A percentile compares a stretch with the other conserved stretches of the same genome.
phyloP scores from a whole-genome alignment of 2,888 invertebrate genomes.

The Eurois occulta region DNA sequence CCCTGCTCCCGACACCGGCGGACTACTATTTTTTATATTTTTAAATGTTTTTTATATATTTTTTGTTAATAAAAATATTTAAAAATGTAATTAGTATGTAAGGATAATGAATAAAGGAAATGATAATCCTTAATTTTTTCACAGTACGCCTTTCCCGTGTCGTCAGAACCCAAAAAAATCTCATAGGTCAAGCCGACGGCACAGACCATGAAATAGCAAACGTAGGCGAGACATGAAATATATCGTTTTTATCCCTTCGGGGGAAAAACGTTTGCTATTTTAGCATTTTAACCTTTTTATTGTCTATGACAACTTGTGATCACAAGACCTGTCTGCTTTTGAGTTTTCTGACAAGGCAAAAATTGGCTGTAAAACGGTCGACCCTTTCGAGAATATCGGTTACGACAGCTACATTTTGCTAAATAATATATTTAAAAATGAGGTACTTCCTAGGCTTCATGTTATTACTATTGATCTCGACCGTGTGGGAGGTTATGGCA shows the following conservation, averaged over 20 bases:
- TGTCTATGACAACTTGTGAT: conserved; percentile 90
- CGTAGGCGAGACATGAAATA: too few relatives aligned
- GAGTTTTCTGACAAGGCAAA: conserved; percentile 89
- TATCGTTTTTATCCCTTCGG: too few relatives aligned
- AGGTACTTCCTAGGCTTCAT: conserved; percentile 91
- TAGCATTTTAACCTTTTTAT: conserved; percentile 78
- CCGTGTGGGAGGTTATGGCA: conserved; percentile 86
- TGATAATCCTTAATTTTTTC: neutral
- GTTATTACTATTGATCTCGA: conserved; percentile 83
- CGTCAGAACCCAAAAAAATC: conserved; percentile 15
- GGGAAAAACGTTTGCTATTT: neutral
- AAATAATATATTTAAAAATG: conserved; percentile 89
- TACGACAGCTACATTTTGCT: conserved; percentile 85
- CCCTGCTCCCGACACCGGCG: too few relatives aligned
- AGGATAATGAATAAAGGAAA: too few relatives aligned
- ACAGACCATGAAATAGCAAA: too few relatives aligned
- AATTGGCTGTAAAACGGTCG: conserved; percentile 89
- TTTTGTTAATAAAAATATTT: too few relatives aligned
- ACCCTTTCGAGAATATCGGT: conserved; percentile 87
- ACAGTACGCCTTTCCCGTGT: conserved; percentile 19
- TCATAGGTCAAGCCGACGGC: neutral
- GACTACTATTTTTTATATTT: too few relatives aligned
- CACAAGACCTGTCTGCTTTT: conserved; percentile 89
- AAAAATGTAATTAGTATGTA: too few relatives aligned
- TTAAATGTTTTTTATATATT: too few relatives aligned